These are phyloP conservation scores for Cepaea nemoralis DNA, from an alignment of 1,140 invertebrate genomes.

Conservation along the genomic window DNA sequence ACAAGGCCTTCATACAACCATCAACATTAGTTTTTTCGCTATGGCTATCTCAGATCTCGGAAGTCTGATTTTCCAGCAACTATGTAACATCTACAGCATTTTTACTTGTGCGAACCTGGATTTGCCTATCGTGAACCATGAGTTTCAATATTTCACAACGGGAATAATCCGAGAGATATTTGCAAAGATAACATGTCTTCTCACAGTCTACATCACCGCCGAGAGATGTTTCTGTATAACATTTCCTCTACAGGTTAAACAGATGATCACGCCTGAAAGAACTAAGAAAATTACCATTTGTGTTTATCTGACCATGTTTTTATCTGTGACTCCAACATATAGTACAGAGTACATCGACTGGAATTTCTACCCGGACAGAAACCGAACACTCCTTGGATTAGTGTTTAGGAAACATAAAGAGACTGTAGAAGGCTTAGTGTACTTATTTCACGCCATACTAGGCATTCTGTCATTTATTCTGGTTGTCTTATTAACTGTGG, in stretches of 20 bases:
- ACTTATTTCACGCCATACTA: neutral
- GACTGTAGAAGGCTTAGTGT: neutral
- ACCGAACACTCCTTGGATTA: neutral
- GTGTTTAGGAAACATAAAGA: neutral
- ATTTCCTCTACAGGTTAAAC: neutral
- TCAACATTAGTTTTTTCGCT: neutral
- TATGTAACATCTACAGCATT: neutral
- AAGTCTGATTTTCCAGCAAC: neutral
- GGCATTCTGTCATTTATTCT: neutral
- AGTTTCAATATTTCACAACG: neutral
- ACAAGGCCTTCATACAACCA: neutral
- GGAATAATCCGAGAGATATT: neutral
- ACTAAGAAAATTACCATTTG: neutral
- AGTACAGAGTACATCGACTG: neutral
- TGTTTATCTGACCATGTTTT: neutral
- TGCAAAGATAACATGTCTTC: neutral
- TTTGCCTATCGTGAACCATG: neutral
- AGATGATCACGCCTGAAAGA: slow-evolving; percentile 15
- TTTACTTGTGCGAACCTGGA: neutral
- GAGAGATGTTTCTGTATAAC: neutral
- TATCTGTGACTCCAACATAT: no score
- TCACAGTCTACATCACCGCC: no score
- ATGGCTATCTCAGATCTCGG: neutral
- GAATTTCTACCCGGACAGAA: slow-evolving; percentile 5
- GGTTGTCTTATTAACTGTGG: neutral